These are phyloP conservation scores for Litoditis marina DNA, from an alignment of 2,888 invertebrate genomes.

Conservation along the genomic window DNA sequence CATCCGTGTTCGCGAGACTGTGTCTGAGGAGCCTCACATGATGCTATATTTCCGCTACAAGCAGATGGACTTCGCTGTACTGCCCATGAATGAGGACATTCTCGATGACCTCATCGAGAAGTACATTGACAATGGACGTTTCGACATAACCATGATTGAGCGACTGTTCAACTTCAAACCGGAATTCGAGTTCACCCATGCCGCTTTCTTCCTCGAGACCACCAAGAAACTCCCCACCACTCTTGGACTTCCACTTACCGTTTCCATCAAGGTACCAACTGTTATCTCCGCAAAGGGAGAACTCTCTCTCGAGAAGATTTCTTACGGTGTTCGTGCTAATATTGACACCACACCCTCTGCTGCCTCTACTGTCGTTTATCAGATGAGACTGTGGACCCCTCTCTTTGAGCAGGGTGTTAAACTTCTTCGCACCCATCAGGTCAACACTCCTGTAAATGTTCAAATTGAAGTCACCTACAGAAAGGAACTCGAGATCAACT, in stretches of 20 bases:
- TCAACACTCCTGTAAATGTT: conserved; percentile 44
- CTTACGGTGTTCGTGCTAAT: conserved; percentile 20
- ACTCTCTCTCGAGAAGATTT: conserved; percentile 18
- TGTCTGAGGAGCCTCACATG: conserved; percentile 26
- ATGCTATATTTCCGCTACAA: conserved; percentile 43
- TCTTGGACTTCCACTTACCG: conserved; percentile 44
- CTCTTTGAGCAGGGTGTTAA: conserved; percentile 46
- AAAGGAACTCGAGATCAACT: conserved; percentile 19
- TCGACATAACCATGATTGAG: conserved; percentile 20
- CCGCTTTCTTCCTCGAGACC: conserved; percentile 31
- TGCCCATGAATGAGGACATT: conserved; percentile 38
- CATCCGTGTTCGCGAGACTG: conserved; percentile 28
- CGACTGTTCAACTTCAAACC: conserved; percentile 17
- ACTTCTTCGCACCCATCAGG: conserved; percentile 33
- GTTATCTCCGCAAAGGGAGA: conserved; percentile 24
- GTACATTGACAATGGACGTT: conserved; percentile 24
- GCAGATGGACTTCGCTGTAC: conserved; percentile 44
- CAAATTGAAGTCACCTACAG: conserved; percentile 17
- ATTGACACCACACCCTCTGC: conserved; percentile 20
- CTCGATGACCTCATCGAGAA: conserved; percentile 26
- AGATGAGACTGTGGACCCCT: conserved; percentile 40
- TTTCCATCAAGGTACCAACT: conserved; percentile 32
- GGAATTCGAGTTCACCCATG: conserved; percentile 24
- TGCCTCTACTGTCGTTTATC: conserved; percentile 27
- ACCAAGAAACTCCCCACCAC: conserved; percentile 41